Evolutionary conservation across 2,113 vertebrate species (phyloP).

Genomic region (Lycocorax pyrrhopterus): DNA sequence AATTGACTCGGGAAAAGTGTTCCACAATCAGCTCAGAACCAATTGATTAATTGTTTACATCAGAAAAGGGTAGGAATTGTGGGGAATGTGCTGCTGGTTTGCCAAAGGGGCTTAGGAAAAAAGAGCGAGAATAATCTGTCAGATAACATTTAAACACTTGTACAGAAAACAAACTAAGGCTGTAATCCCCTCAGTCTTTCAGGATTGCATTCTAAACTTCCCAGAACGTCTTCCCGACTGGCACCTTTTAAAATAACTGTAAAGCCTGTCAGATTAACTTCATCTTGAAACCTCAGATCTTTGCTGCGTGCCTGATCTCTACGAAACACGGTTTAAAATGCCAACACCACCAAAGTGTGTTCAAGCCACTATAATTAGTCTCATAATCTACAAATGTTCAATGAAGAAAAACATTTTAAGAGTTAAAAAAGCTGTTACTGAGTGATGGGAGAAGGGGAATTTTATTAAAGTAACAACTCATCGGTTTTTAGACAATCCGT

Average conservation of each 20-base stretch:
- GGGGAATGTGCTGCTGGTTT: neutral
- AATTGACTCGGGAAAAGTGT: neutral
- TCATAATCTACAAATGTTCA: neutral
- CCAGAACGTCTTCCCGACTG: neutral
- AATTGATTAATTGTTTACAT: neutral
- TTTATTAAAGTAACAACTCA: neutral
- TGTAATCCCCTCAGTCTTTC: neutral
- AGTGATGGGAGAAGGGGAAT: neutral
- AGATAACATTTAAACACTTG: neutral
- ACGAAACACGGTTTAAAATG: neutral
- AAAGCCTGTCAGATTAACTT: neutral
- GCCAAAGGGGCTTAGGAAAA: neutral
- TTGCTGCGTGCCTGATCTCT: neutral
- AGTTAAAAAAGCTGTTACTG: neutral
- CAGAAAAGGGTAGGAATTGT: neutral
- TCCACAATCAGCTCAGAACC: neutral
- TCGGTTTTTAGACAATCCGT: neutral
- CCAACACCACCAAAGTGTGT: neutral
- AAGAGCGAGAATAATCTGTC: neutral
- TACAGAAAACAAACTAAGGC: neutral
- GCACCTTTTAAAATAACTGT: neutral
- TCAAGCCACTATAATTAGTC: neutral
- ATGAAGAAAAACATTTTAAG: neutral
- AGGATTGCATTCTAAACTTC: neutral
- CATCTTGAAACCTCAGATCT: neutral